phyloP scores from a whole-genome alignment of 2,113 vertebrate species.

The Percina caprodes region DNA sequence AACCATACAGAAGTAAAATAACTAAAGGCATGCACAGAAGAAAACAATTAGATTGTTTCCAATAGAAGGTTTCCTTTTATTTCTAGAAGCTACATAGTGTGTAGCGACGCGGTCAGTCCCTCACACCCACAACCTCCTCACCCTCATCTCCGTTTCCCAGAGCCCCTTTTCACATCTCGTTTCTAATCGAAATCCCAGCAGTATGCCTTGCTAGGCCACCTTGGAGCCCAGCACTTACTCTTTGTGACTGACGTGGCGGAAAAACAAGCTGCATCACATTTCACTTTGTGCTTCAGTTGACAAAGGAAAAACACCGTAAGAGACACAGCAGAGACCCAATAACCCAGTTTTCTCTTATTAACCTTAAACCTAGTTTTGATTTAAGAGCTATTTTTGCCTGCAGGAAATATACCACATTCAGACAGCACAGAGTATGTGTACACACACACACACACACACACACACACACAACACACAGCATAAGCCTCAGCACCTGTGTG shows the following conservation, averaged over 20 bases:
- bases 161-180: constrained; percentile 34
- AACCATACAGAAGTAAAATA: background rate
- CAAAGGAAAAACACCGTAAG: constrained; percentile 39
- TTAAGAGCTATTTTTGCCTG: constrained; percentile 11
- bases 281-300: constrained; percentile 41
- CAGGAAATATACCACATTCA: background rate
- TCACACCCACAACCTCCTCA: constrained; percentile 19
- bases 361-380: constrained; percentile 46
- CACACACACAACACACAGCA: background rate
- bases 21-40: background rate
- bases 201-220: constrained; percentile 9
- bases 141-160: background rate
- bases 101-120: background rate
- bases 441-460: background rate
- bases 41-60: background rate
- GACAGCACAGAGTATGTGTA: constrained; percentile 9
- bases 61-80: background rate
- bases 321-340: constrained; percentile 44
- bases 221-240: constrained; percentile 45
- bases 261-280: constrained; percentile 11
- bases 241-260: constrained; percentile 49
- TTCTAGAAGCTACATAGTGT: background rate
- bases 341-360: constrained; percentile 63
- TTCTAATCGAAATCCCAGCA: constrained; percentile 72
- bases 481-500: background rate